Evolutionary conservation across 2,113 vertebrate species (phyloP), one percentile per base, ranked within the genome.

Genomic region (Trichechus manatus): DNA sequence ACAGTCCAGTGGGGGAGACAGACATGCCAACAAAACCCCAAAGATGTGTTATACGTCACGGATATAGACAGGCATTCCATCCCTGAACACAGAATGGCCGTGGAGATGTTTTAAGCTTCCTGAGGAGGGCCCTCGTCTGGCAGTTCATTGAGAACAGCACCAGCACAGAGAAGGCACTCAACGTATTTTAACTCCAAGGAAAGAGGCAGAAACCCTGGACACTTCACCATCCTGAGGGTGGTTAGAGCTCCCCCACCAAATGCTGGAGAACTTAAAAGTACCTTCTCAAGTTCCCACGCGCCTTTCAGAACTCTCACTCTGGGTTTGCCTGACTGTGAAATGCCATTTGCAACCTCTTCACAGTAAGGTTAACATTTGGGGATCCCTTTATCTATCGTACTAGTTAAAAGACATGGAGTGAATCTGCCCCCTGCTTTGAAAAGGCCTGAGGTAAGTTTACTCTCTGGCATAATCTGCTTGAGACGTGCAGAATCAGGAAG

Each of bases 271-370:
- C 29, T 92, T 91, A 44, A 36, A 74, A 83, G 64, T 27, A 44
- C 50, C 22, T 82, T 94, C 87, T 80, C 74, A 94, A 66, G 17
- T 59, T 90, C 66, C 19, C 27, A 66, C 31, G 2, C 50, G 31
- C 64, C 33, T 93, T 95, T 56, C 0, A 93, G 31, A 95, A 59
- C 33, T 47, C 79, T 91, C 36, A 68, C 66, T 83, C 29, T 63
- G 59, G 56, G 78, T 66, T 1, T 59, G 61, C 23, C 68, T 53
- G 44, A 79, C 2, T 22, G 17, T 90, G 85, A 93, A 82, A 47
- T 53, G n/a, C 64, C 85, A 59, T 61, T 70, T 94, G n/a, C 31
- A 87, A 87, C 53, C 61, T 94, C 95, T 74, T 81, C 59, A 95
- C 31, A 77, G 44, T 33, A 63, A 94, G 72, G 33, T 59, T 59